phyloP scores from a whole-genome alignment of 1,140 invertebrate species.

The Lordiphosa stackelbergi region DNA sequence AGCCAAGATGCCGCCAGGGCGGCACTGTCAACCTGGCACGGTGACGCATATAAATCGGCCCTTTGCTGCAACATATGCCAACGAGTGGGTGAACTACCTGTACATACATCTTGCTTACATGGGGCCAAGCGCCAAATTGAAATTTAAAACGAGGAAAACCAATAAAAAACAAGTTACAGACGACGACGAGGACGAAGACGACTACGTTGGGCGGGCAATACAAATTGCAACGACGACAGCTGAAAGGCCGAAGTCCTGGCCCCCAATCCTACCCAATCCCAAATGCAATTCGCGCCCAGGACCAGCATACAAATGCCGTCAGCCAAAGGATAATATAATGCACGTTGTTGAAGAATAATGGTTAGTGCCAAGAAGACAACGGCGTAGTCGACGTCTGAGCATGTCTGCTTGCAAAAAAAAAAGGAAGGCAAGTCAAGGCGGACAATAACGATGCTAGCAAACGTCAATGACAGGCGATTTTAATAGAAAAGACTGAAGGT shows the following conservation, averaged over 20 bases:
- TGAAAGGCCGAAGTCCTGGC: slow-evolving; percentile 45
- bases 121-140: slow-evolving; percentile 59
- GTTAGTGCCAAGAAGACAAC: slow-evolving; percentile 67
- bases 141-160: slow-evolving; percentile 70
- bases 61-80: slow-evolving; percentile 46
- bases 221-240: slow-evolving; percentile 72
- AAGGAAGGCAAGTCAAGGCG: slow-evolving; percentile 18
- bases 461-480: slow-evolving; percentile 71
- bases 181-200: slow-evolving; percentile 23
- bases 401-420: slow-evolving; percentile 33
- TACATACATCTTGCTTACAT: slow-evolving; percentile 65
- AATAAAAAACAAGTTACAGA: slow-evolving; percentile 67
- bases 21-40: slow-evolving; percentile 42
- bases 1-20: slow-evolving; percentile 31
- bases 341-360: slow-evolving; percentile 74
- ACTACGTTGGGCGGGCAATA: slow-evolving; percentile 54
- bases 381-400: slow-evolving; percentile 44
- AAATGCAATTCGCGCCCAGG: slow-evolving; percentile 70
- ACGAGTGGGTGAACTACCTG: slow-evolving; percentile 3
- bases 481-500: slow-evolving; percentile 51
- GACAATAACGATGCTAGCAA: slow-evolving; percentile 67
- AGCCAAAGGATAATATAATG: slow-evolving; percentile 74
- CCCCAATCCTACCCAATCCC: slow-evolving; percentile 46
- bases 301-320: slow-evolving; percentile 70
- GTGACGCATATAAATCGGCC: slow-evolving; percentile 70